Evolutionary conservation across 1,140 invertebrate genomes (phyloP).

Genomic region (Trialeurodes vaporariorum): DNA sequence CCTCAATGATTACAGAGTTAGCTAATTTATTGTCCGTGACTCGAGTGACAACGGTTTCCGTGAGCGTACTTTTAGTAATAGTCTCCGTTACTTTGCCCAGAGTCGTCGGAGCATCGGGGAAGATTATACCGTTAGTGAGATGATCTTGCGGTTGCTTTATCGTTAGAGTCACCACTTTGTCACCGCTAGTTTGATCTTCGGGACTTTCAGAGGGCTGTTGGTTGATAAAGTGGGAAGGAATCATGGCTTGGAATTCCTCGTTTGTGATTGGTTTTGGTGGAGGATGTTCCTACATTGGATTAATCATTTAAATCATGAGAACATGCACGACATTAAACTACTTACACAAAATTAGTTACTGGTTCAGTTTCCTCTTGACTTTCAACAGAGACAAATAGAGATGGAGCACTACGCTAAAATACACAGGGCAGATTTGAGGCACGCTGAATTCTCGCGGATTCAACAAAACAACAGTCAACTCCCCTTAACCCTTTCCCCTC

Average conservation of each 20-base stretch:
- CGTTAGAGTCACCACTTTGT: conserved; percentile 48
- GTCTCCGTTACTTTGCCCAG: conserved; percentile 79
- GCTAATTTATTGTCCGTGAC: conserved; percentile 81
- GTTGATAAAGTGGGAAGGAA: conserved; percentile 69
- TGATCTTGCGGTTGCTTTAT: conserved; percentile 47
- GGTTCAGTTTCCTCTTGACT: no score
- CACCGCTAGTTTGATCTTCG: conserved; percentile 15
- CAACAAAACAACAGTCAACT: no score
- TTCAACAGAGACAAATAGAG: no score
- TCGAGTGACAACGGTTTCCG: conserved; percentile 83
- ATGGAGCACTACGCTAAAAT: no score
- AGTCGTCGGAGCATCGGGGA: conserved; percentile 68
- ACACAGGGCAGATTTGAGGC: no score
- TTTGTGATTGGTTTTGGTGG: conserved; percentile 72
- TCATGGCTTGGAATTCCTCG: conserved; percentile 88
- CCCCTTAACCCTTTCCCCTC: no score
- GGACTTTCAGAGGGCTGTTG: conserved; percentile 9
- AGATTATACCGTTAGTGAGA: conserved; percentile 44
- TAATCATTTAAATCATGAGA: not conserved
- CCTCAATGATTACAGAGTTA: conserved; percentile 66
- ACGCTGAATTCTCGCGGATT: no score
- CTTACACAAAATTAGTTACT: no score
- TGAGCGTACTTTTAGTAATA: conserved; percentile 86
- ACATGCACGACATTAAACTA: no score
- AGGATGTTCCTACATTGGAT: conserved; percentile 14